Conservation (phyloP, 2,113 vertebrate genomes). For the Panurus biarmicus region DNA sequence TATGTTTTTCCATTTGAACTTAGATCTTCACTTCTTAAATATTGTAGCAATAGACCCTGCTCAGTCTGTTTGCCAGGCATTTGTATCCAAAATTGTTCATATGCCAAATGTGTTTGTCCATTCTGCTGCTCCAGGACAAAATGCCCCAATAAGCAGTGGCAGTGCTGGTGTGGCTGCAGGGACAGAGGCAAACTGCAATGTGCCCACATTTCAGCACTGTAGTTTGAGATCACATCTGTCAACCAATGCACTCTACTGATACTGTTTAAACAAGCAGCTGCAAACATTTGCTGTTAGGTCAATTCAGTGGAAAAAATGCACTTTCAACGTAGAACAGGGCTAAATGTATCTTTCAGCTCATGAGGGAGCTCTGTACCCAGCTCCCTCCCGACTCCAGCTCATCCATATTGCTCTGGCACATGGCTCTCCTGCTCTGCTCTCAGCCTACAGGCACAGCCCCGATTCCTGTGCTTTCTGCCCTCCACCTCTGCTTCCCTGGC, state of each 20-base stretch:
- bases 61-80: not conserved
- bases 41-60: not conserved
- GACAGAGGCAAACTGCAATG: not conserved
- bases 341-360: not conserved
- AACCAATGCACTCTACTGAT: not conserved
- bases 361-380: not conserved
- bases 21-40: not conserved
- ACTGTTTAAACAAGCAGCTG: not conserved
- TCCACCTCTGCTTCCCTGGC: not conserved
- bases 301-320: not conserved
- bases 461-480: not conserved
- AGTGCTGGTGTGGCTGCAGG: not conserved
- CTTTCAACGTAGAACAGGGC: not conserved
- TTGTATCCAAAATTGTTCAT: not conserved
- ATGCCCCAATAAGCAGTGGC: not conserved
- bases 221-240: not conserved
- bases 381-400: not conserved
- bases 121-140: not conserved
- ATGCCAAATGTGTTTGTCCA: not conserved
- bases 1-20: not conserved
- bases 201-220: not conserved
- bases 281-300: not conserved
- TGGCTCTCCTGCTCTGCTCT: constrained; percentile 31
- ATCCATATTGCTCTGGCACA: not conserved
- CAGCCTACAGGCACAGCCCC: not conserved